Percentiles rank a stretch among this genome's conserved stretches.
Conservation (phyloP, 2,888 invertebrate species). For the Limnephilus marmoratus region DNA sequence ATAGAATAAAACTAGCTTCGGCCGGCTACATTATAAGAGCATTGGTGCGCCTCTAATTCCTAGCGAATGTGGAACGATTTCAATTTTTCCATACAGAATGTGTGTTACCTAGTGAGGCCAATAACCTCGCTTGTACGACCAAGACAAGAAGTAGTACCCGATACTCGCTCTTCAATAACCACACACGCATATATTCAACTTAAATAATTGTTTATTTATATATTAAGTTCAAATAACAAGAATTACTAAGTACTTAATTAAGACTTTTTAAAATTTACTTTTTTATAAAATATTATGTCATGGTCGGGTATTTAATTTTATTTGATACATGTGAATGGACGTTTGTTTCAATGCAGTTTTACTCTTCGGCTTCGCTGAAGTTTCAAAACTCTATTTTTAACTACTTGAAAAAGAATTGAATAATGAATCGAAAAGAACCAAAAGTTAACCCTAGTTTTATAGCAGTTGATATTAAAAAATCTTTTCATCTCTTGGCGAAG, state of each 20-base stretch:
- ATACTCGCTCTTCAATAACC: background rate
- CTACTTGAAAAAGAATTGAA: background rate
- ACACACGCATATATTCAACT: background rate
- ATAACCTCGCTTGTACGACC: conserved; percentile 51
- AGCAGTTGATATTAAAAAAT: too few species aligned
- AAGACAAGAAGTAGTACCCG: conserved; percentile 10
- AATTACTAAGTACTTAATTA: too few species aligned
- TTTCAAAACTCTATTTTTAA: background rate
- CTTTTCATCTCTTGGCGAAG: too few species aligned
- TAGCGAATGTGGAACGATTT: conserved; percentile 65
- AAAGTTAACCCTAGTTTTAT: too few species aligned
- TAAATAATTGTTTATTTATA: background rate
- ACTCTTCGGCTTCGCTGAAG: background rate
- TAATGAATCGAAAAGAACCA: too few species aligned
- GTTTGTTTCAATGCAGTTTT: background rate
- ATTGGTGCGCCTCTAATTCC: conserved; percentile 32
- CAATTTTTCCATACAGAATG: conserved; percentile 65
- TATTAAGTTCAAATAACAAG: background rate
- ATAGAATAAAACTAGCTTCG: conserved; percentile 5
- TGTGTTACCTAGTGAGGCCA: conserved; percentile 61
- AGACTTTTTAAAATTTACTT: too few species aligned
- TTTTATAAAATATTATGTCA: too few species aligned
- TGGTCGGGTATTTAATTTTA: too few species aligned
- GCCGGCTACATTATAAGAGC: background rate
- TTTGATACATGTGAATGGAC: too few species aligned